Evolutionary conservation across 2,113 vertebrate species (phyloP), one percentile per base, ranked within the genome.

Genomic region (Vulpes ferrilata): DNA sequence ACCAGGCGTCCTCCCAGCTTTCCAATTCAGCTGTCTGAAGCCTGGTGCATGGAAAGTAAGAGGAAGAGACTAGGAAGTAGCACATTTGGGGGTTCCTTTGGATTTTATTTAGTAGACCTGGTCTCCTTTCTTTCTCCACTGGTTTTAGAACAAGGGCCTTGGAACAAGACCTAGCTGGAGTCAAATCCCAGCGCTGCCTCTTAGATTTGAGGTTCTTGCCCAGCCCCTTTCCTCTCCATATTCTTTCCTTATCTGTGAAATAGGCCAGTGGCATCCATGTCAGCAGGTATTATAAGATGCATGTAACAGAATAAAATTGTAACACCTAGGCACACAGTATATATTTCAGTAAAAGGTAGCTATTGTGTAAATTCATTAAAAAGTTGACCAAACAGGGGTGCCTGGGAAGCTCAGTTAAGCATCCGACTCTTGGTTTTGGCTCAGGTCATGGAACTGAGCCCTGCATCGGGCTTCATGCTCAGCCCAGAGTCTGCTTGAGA

Each of bases 131-230:
- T 59, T 11, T 23, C n/a, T 32, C 65, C 13, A 2, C 19, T 80
- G 57, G 51, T 53, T 59, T 84, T 55, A 71, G 57, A 87, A 48
- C 12, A 25, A 15, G 55, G 60, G 53, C 64, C 84, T 59, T 59
- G 30, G 43, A 55, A 60, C 17, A 53, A 71, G 53, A 51, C 30
- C 10, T 0, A 35, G 25, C 7, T 0, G 5, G 55, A 2, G n/a
- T 23, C 55, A 25, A 16, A 59, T 27, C 13, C 23, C 62, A 69
- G 51, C 0, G 0, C 20, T 3, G 32, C 48, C 53, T 19, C 64
- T 88, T 15, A 20, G 65, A 43, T 2, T 22, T 3, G 69, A 85
- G 71, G 59, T 48, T 53, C 73, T 53, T 82, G 71, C 88, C 22
- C 25, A 11, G 25, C 8, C 59, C n/a, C 65, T 82, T 15, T 13